Base-by-base conservation (phyloP, 2,888 invertebrate genomes). In the Trachelus stipa region DNA sequence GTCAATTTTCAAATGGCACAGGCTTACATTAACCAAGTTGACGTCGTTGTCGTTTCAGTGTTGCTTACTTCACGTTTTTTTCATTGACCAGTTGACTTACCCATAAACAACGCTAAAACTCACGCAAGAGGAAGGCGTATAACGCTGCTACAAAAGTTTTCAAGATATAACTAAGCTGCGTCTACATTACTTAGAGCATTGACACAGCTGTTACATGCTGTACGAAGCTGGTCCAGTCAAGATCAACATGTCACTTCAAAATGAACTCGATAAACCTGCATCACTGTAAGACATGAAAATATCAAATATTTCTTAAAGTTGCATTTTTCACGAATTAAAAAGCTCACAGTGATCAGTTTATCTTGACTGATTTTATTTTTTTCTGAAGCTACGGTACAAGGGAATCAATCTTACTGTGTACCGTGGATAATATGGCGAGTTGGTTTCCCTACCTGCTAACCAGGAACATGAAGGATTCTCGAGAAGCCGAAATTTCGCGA, bases 31-130 rank as follows among this genome's bases (percentile, higher is more conserved):
- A 56, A 56, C 9, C 56, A 56, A 23, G 56, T 23, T 56, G 56
- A 23, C 56, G 23, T 56, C 23, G 15, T 56, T 79, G 77, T 81
- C 76, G 77, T 82, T 80, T 81, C 74, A 80, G 76, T 83, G 80
- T 80, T 79, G 83, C 81, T 83, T 81, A 77, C 78, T 79, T 78
- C 76, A 80, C 15, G 73, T 76, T 79, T 69, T 15, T 74, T 76
- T 71, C 69, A 34, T 75, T 76, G 73, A 81, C 68, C 33, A 79
- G 56, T 56, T 56, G 56, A 56, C 56, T 56, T 56, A 56, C 23
- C 56, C 56, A 23, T 56, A 56, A 23, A 56, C 56, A 56, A 9
- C 23, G 40, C 15, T 56, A 56, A 23, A 56, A 56, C 40, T 56
- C 23, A 23, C 56, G 56, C 56, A 56, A 56, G 56, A 56, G 56